Conservation (phyloP, 2,888 invertebrate genomes). For the Agelastica alni region DNA sequence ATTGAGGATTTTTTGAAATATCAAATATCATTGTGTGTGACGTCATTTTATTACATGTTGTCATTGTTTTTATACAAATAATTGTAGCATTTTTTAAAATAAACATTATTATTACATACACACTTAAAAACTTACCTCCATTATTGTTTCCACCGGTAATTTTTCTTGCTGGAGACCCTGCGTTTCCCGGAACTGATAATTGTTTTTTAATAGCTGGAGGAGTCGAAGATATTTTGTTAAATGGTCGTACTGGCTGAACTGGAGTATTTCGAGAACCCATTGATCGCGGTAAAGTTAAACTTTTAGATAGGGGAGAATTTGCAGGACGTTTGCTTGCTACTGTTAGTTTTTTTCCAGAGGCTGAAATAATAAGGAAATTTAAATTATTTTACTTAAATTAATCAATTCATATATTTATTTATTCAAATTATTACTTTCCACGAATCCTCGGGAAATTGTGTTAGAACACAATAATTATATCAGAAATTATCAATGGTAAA, state of each 20-base stretch:
- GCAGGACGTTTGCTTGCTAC: conserved; percentile 72
- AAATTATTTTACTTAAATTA: too few species aligned
- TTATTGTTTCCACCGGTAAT: conserved; percentile 38
- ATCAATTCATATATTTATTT: too few species aligned
- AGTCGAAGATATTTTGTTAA: conserved; percentile 75
- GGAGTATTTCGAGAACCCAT: conserved; percentile 69
- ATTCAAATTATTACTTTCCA: too few species aligned
- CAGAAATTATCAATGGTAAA: too few species aligned
- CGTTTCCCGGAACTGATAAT: conserved; percentile 66
- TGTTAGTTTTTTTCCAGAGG: conserved; percentile 79
- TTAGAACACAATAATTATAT: too few species aligned
- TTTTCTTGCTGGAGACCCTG: conserved; percentile 68
- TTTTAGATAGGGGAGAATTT: conserved; percentile 73
- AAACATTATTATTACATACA: too few species aligned
- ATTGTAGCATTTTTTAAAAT: too few species aligned
- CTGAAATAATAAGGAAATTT: conserved; percentile 56
- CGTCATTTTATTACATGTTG: too few species aligned
- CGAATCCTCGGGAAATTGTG: too few species aligned
- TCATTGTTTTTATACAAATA: too few species aligned
- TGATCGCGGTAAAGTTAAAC: conserved; percentile 83
- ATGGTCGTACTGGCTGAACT: conserved; percentile 59
- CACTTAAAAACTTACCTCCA: conserved; percentile 26
- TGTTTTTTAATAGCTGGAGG: conserved; percentile 87
- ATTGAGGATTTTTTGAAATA: too few species aligned
- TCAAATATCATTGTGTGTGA: too few species aligned